Percentiles rank a stretch among this genome's conserved stretches.
These are phyloP conservation scores for Sycobia sp. DNA, from an alignment of 1,140 invertebrate species.

Conservation along the genomic window DNA sequence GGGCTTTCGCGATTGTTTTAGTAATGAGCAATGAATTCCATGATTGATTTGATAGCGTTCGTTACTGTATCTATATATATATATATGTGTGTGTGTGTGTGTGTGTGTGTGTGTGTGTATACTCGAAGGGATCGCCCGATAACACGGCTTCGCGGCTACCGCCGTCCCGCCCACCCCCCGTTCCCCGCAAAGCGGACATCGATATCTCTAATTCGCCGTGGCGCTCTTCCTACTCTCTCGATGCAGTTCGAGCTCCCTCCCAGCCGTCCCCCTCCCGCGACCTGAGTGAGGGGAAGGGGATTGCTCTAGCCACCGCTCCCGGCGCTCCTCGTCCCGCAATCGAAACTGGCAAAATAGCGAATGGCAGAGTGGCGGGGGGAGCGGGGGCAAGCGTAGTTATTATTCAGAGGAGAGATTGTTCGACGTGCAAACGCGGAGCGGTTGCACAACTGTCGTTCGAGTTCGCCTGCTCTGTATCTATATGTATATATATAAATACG, in stretches of 20 bases:
- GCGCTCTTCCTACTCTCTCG: slow-evolving; percentile 6
- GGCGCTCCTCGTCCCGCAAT: not conserved
- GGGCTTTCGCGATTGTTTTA: slow-evolving; percentile 28
- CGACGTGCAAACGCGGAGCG: slow-evolving; percentile 19
- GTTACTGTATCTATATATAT: too few species aligned
- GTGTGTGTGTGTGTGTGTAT: too few species aligned
- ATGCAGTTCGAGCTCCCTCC: too few species aligned
- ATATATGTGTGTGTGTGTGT: too few species aligned
- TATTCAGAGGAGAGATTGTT: too few species aligned
- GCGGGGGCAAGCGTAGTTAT: too few species aligned
- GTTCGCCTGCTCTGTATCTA: too few species aligned
- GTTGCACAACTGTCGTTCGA: slow-evolving; percentile 6
- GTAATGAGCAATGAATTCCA: slow-evolving; percentile 32
- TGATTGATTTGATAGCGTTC: slow-evolving; percentile 33
- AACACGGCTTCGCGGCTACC: too few species aligned
- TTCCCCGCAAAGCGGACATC: slow-evolving; percentile 24
- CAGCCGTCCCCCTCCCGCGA: not conserved
- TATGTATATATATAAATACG: too few species aligned
- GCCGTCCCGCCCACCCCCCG: too few species aligned
- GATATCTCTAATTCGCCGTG: slow-evolving; percentile 31
- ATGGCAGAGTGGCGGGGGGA: too few species aligned
- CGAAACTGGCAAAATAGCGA: slow-evolving; percentile 19
- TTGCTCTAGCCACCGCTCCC: not conserved
- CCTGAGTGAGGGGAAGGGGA: too few species aligned
- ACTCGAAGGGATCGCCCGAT: slow-evolving; percentile 15